Evolutionary conservation across 2,888 invertebrate species (phyloP), one percentile per base, ranked within the genome.

Genomic region (Lepidochitona cinerea): DNA sequence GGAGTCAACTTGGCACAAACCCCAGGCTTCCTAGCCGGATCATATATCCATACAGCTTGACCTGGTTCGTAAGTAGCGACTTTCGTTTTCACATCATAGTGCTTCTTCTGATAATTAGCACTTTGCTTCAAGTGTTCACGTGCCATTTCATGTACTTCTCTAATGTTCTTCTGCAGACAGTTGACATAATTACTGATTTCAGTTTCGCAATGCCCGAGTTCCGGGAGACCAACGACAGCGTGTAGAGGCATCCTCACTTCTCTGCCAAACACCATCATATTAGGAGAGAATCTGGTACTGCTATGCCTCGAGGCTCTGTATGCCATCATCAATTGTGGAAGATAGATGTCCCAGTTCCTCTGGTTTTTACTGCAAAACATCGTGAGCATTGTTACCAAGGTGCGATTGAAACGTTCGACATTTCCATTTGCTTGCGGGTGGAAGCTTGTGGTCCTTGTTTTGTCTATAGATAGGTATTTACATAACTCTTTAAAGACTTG

Each of bases 251-350:
- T 14, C 26, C 12, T 29, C 9, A 81, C 59, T 35, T 73, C 69
- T 68, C 78, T 54, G 18, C 79, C 79, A 23, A 78, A 68, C 26
- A 75, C 70, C 71, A 81, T 68, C 32, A 59, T 36, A 7, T 37
- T 54, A 9, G 79, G 77, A 29, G 79, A 71, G 2, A 68, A 52
- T 9, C 70, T 68, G 6, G 77, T 79, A 0, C 75, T 70, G 26
- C 70, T 71, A 53, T 79, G 79, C 29, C 72, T 26, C 12, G 77
- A 66, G 12, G 79, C 76, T 49, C 76, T 70, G 68, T 79, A 80
- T 1, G 79, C 79, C 74, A 79, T 71, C 74, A 78, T 72, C 0
- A 79, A 49, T 3, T 74, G 52, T 35, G 73, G 69, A 6, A 79
- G 29, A 67, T 67, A n/a, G 4, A 14, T 53, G 66, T 72, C 72